Base-by-base conservation (phyloP, 2,113 vertebrate species). In the Emydocephalus ijimae region DNA sequence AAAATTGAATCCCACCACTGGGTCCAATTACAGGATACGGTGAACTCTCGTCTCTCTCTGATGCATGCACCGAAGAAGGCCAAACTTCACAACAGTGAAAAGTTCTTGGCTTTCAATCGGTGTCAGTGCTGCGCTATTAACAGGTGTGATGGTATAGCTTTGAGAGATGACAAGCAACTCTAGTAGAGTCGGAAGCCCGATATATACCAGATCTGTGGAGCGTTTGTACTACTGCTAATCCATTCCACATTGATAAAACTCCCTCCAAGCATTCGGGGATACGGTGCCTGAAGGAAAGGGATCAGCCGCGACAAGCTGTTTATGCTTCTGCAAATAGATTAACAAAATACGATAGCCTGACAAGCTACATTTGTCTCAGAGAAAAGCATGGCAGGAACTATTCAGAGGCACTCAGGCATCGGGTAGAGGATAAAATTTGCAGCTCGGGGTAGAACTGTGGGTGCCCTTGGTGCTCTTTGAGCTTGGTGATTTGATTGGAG, bases 321-420 rank as follows among this genome's bases (percentile, higher is more conserved):
- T 95, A 64, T 93, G 96, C 95, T 94, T 96, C 94, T 93, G 93
- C 95, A 96, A 97, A 96, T 93, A 93, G 92, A 96, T 97, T 95
- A 95, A 94, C 87, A 85, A 96, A 96, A 96, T 95, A 87, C 88
- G 92, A 93, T 96, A 95, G 95, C 95, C 93, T 96, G 95, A 96
- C 96, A 95, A 93, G 95, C 93, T 96, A 57, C 94, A 96, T 97
- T 97, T 96, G 92, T 89, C 95, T 96, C 91, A 85, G 54, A 86
- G 45, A 93, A 48, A 55, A 81, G 89, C 56, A 94, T 86, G 94
- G 95, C 91, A 93, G 95, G 92, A 94, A 95, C 91, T 93, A 94
- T 96, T 95, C 94, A 96, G 95, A 97, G 93, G 90, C 94, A 95
- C 94, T 95, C 94, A 4, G 23, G 23, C 57, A 24, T 26, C 10